phyloP scores from a whole-genome alignment of 2,113 vertebrate species.

The Tragelaphus strepsiceros region DNA sequence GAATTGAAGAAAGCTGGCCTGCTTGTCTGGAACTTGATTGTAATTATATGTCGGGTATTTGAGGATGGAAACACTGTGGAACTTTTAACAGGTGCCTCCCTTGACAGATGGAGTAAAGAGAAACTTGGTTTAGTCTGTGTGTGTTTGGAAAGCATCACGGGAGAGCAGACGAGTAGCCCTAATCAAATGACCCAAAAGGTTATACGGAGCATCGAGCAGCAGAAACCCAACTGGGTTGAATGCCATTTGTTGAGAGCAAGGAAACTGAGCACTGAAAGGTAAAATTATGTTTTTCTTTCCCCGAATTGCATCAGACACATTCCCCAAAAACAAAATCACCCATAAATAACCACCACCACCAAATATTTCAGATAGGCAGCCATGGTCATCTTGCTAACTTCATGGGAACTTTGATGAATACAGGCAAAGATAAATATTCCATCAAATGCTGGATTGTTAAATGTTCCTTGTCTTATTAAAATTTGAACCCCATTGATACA shows the following conservation, averaged over 20 bases:
- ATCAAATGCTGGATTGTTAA: conserved; percentile 30
- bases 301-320: conserved; percentile 20
- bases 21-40: conserved; percentile 90
- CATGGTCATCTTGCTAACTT: neutral
- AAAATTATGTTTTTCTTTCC: conserved; percentile 69
- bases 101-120: conserved; percentile 89
- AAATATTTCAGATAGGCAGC: neutral
- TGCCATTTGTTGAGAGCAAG: conserved; percentile 89
- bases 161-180: conserved; percentile 84
- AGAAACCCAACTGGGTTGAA: conserved; percentile 91
- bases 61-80: conserved; percentile 88
- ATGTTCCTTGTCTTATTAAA: conserved; percentile 39
- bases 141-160: conserved; percentile 89
- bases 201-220: conserved; percentile 88
- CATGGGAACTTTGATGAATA: neutral
- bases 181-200: conserved; percentile 89
- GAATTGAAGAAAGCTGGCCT: conserved; percentile 89
- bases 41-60: conserved; percentile 89
- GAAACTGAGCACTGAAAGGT: conserved; percentile 89
- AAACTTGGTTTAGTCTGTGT: conserved; percentile 86
- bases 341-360: conserved; percentile 31
- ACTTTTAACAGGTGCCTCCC: conserved; percentile 84
- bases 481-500: conserved; percentile 48
- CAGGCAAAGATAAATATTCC: conserved; percentile 47
- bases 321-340: neutral